Base-by-base conservation (phyloP, 2,797 vertebrate genomes). In the Typhlichthys subterraneus region DNA sequence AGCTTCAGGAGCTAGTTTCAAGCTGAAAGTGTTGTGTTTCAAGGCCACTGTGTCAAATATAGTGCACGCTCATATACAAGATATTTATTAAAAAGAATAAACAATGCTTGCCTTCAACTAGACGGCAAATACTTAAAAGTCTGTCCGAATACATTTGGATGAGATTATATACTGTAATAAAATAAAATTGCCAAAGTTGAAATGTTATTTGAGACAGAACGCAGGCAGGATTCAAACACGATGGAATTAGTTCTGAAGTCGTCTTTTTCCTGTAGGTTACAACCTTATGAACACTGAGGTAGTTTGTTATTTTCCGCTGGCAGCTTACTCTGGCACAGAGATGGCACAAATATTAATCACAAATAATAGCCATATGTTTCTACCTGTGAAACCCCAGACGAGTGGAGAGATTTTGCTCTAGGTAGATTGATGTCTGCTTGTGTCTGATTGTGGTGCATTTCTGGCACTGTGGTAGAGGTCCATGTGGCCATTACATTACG, bases 31-130 rank as follows among this genome's bases (percentile, higher is more conserved):
- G 8, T 6, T 9, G 8, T 38, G 33, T 9, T 38, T 38, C 7
- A 38, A 38, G 8, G 33, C 8, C 5, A 38, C 61, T 46, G 53
- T 57, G 72, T 81, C 65, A 81, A 79, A 77, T 73, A 80, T 69
- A 77, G 73, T 46, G 53, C 66, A 62, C 59, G 57, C 60, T 57
- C 55, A 76, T 60, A 80, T 66, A 65, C 52, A 65, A 69, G 13
- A 65, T 45, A 73, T 66, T 67, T 73, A 60, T 17, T 29, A 55
- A 31, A 53, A 11, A n/a, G 15, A 66, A 73, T 33, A 51, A 69
- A 71, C 63, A 86, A 73, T 61, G 66, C n/a, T 12, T 60, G 71
- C 60, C 73, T 70, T 78, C 61, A 75, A 65, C 50, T 59, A 38
- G 23, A 11, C 71, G 45, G 63, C 50, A 65, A 75, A 70, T 49